These are phyloP conservation scores for Phanerotoma sp. DNA, from an alignment of 2,888 invertebrate genomes.

Conservation along the genomic window DNA sequence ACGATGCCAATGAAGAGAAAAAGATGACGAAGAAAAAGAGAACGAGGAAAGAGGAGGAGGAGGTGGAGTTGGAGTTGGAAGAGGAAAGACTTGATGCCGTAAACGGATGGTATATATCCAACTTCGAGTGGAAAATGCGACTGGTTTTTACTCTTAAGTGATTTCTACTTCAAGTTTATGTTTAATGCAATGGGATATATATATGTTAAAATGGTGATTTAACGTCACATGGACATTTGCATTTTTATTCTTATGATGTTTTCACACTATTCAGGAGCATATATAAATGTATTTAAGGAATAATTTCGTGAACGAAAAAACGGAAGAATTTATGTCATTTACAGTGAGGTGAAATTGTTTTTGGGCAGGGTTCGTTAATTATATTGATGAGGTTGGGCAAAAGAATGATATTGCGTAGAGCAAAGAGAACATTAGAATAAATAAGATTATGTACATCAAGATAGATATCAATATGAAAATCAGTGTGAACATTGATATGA, in stretches of 20 bases:
- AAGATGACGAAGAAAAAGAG: neutral
- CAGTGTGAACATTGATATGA: too few relatives aligned
- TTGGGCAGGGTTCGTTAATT: neutral
- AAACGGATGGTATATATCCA: conserved; percentile 48
- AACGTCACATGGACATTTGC: conserved; percentile 1
- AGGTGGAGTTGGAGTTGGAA: conserved; percentile 14
- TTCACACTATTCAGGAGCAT: neutral
- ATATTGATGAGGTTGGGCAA: too few relatives aligned
- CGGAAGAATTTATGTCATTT: too few relatives aligned
- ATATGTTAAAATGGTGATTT: conserved; percentile 6
- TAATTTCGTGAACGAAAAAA: too few relatives aligned
- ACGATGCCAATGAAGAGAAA: conserved; percentile 13
- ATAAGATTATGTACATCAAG: too few relatives aligned
- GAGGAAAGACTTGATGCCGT: conserved; percentile 38
- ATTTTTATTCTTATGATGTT: neutral
- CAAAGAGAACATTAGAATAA: too few relatives aligned
- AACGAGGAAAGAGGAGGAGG: conserved; percentile 1
- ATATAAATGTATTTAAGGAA: neutral
- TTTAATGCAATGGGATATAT: conserved; percentile 44
- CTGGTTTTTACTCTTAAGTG: conserved; percentile 38
- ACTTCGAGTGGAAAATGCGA: conserved; percentile 49
- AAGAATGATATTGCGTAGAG: too few relatives aligned
- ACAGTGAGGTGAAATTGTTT: too few relatives aligned
- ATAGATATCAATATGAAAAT: too few relatives aligned
- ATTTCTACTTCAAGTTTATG: conserved; percentile 36